Base-by-base conservation (phyloP, 2,797 vertebrate species). In the Pangasius krempfi region DNA sequence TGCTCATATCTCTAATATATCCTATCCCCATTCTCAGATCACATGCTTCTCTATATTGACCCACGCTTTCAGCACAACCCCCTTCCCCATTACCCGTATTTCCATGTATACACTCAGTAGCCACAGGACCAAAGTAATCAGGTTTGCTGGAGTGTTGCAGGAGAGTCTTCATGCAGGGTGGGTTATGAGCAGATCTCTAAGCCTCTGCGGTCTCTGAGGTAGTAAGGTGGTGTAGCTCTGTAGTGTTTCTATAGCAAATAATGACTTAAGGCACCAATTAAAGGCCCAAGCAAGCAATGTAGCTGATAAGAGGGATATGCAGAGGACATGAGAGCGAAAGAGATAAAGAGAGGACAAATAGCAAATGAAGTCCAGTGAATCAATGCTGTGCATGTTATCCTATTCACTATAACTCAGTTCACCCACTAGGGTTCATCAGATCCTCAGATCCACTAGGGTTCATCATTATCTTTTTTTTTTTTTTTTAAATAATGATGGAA, bases 261-360 rank as follows among this genome's bases (percentile, higher is more conserved):
- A 91, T 88, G 75, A 87, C 85, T 84, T 72, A 87, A 76, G 58
- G 40, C 86, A 66, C 73, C 84, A 89, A 85, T 89, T 89, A 91
- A 89, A 81, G 40, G n/a, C 60, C n/a, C 33, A 37, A 83, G n/a
- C 44, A 86, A 88, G 70, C 83, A 79, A n/a, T 20, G 18, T 0
- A 79, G 47, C 64, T 76, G 30, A 79, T 85, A 47, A 62, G 50
- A 68, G 58, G 12, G 72, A 54, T 44, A 54, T 50, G 2, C 70
- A 75, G 18, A 44, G 50, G n/a, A 56, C 16, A 80, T 13, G 54
- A 47, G 50, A 22, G 40, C 10, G 52, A 16, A 60, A 81, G 86
- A 56, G 62, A 76, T 73, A 56, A 54, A 52, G 56, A 62, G 37
- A 52, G 33, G 73, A 52, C 33, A 86, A 30, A 47, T 20, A 62